Percentiles rank a stretch among this genome's conserved stretches.
phyloP scores from a whole-genome alignment of 1,140 invertebrate genomes.

The Daktulosphaira vitifoliae region DNA sequence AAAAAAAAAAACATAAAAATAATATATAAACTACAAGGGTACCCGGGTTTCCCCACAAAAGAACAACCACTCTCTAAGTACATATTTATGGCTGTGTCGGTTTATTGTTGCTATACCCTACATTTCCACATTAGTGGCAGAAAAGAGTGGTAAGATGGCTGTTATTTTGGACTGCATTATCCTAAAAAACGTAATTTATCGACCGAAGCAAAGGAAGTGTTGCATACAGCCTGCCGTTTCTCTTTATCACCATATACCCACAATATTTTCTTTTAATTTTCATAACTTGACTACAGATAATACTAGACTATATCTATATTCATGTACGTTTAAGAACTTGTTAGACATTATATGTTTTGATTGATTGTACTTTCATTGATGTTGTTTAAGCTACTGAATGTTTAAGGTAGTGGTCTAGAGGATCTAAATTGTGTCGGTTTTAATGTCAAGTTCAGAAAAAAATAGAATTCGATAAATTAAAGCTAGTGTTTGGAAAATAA shows the following conservation, averaged over 20 bases:
- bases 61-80: neutral
- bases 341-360: too few species aligned
- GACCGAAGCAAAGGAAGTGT: neutral
- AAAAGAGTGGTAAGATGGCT: neutral
- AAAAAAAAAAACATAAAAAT: constrained; percentile 5
- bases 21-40: constrained; percentile 17
- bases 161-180: constrained; percentile 23
- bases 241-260: too few species aligned
- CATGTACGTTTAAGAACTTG: too few species aligned
- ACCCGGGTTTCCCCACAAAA: neutral
- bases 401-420: too few species aligned
- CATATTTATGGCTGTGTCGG: constrained; percentile 16
- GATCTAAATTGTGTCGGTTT: too few species aligned
- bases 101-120: constrained; percentile 7
- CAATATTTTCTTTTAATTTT: neutral
- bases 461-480: too few species aligned
- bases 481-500: too few species aligned
- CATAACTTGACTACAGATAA: too few species aligned
- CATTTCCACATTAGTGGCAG: neutral
- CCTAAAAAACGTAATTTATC: constrained; percentile 11
- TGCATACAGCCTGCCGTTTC: neutral
- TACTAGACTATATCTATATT: too few species aligned
- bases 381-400: too few species aligned
- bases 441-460: too few species aligned
- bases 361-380: too few species aligned